Percentiles rank a stretch among this genome's conserved stretches.
These are phyloP conservation scores for Mixornis gularis DNA, from an alignment of 2,113 vertebrate species.

Conservation along the genomic window DNA sequence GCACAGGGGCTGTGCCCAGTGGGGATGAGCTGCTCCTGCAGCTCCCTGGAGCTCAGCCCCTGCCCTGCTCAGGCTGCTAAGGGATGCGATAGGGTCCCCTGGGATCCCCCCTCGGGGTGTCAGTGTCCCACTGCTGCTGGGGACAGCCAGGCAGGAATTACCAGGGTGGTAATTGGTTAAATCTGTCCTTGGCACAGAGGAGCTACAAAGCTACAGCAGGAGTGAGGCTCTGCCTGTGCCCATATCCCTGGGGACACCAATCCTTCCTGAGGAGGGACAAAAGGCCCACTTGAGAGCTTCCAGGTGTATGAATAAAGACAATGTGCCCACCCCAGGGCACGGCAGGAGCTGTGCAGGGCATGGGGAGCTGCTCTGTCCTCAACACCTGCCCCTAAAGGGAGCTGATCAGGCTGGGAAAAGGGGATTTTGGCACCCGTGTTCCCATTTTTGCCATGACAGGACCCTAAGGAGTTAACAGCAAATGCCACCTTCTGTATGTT, in stretches of 20 bases:
- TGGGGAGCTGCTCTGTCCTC: neutral
- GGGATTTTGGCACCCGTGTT: accelerated
- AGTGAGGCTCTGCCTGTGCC: neutral
- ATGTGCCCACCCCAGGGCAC: accelerated
- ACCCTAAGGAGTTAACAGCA: slow-evolving; percentile 28
- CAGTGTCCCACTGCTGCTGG: neutral
- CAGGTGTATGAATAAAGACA: neutral
- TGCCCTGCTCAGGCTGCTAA: neutral
- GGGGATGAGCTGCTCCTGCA: neutral
- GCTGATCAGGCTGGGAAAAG: accelerated
- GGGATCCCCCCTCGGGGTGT: accelerated
- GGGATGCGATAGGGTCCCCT: accelerated
- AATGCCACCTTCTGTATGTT: slow-evolving; percentile 30
- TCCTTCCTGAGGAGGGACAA: neutral
- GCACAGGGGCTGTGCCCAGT: accelerated
- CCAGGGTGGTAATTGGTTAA: neutral
- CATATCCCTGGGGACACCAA: neutral
- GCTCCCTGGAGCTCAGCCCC: neutral
- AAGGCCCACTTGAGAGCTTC: neutral
- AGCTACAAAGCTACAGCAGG: neutral
- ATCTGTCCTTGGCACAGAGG: neutral
- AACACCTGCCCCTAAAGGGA: neutral
- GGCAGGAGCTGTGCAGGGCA: neutral
- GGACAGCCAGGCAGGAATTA: neutral
- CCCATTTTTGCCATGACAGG: accelerated